Base-by-base conservation (phyloP, 1,140 invertebrate genomes). In the Drosophila trapezifrons region DNA sequence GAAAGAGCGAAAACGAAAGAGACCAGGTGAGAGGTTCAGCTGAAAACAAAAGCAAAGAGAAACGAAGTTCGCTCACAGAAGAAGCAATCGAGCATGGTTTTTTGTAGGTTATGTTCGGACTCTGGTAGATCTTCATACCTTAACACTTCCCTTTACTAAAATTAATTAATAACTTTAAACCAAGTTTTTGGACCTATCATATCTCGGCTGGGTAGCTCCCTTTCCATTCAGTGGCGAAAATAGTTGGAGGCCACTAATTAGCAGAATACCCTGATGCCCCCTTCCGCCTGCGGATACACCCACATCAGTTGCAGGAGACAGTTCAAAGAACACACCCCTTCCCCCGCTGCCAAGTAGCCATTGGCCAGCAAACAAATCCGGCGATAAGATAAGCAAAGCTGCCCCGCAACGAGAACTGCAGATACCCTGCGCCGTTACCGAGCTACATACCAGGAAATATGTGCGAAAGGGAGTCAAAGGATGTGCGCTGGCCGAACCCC, bases 221-320 rank as follows among this genome's bases (percentile, higher is more conserved):
- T 15, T 20, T 15, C 8, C 13, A 29, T 47, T 18, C 27, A 18
- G 25, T 2, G 40, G 20, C 46, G 38, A 47, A 64, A 56, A 57
- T 80, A 84, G 71, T 83, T 72, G 38, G 47, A 63, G 62, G 74
- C 35, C 54, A 73, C 62, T 78, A 78, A 83, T 81, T 79, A 74
- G 58, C 62, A 70, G 51, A 27, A 15, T 60, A 29, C 12, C 62
- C 35, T 15, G 47, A 12, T 32, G 27, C 17, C n/a, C 35, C 18
- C 2, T 4, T n/a, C 20, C 40, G 9, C 22, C 4, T 22, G 43
- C 2, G 25, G 35, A 35, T 55, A 70, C 25, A 64, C 82, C 82
- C 83, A 82, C 76, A 87, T 86, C 82, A 86, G 46, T 69, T 87
- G 83, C 83, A 86, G 42, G 12, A 62, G 57, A 12, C 59, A 71